These are phyloP conservation scores for Orthonevra nobilis DNA, from an alignment of 2,888 invertebrate species.

Conservation along the genomic window DNA sequence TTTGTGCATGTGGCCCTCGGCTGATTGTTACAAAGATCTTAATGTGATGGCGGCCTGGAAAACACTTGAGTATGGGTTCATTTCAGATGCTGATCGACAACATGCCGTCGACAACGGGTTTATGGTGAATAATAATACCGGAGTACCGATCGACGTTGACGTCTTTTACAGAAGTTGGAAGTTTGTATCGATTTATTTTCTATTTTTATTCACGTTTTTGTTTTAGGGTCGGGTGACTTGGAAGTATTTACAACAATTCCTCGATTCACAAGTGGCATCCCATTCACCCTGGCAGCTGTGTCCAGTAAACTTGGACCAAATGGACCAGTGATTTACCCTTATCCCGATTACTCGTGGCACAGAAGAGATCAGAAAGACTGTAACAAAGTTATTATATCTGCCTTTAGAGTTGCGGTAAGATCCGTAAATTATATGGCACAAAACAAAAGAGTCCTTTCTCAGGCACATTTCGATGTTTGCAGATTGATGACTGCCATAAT, in stretches of 20 bases:
- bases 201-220: not conserved
- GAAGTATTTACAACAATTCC: constrained; percentile 86
- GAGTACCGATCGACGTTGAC: constrained; percentile 82
- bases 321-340: constrained; percentile 82
- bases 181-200: not conserved
- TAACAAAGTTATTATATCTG: constrained; percentile 86
- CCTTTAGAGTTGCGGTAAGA: constrained; percentile 85
- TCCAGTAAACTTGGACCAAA: constrained; percentile 76
- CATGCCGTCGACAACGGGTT: constrained; percentile 80
- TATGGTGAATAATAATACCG: constrained; percentile 83
- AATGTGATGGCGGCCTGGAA: constrained; percentile 84
- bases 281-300: constrained; percentile 85
- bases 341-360: constrained; percentile 84
- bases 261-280: constrained; percentile 85
- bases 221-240: constrained; percentile 74
- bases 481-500: constrained; percentile 84
- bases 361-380: constrained; percentile 82
- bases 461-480: not conserved
- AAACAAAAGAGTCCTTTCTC: no score
- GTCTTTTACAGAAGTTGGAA: constrained; percentile 35
- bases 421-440: no score
- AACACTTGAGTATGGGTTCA: constrained; percentile 85
- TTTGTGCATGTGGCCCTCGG: not conserved
- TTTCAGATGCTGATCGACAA: constrained; percentile 80
- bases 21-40: constrained; percentile 73